phyloP scores from a whole-genome alignment of 1,140 invertebrate genomes.

The Ostrea edulis region DNA sequence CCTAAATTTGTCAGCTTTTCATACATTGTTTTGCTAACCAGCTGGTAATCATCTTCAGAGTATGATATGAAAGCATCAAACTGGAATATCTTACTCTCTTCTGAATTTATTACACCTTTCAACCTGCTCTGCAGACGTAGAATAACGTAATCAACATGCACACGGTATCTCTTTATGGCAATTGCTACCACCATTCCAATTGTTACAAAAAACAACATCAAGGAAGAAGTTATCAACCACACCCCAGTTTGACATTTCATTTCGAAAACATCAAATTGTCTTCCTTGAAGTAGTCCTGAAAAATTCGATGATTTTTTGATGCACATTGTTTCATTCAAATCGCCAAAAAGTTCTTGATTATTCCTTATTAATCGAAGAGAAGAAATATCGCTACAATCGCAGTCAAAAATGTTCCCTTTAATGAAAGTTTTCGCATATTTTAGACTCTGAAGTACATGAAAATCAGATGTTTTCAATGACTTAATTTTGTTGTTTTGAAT shows the following conservation, averaged over 20 bases:
- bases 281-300: not conserved
- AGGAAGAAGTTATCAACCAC: not conserved
- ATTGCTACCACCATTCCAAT: not conserved
- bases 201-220: too few species aligned
- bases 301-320: too few species aligned
- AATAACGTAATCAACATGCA: constrained; percentile 2
- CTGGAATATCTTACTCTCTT: not conserved
- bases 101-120: not conserved
- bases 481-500: not conserved
- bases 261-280: not conserved
- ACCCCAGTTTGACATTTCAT: not conserved
- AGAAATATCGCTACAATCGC: not conserved
- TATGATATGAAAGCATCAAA: too few species aligned
- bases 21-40: not conserved
- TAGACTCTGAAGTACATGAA: too few species aligned
- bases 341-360: not conserved
- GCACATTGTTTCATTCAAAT: not conserved
- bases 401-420: not conserved
- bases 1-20: not conserved
- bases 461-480: too few species aligned
- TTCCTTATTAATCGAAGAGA: not conserved
- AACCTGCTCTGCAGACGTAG: not conserved
- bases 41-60: not conserved
- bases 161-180: not conserved
- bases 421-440: too few species aligned